Evolutionary conservation across 2,797 vertebrate species (phyloP).

Genomic region (Channallabes apus): DNA sequence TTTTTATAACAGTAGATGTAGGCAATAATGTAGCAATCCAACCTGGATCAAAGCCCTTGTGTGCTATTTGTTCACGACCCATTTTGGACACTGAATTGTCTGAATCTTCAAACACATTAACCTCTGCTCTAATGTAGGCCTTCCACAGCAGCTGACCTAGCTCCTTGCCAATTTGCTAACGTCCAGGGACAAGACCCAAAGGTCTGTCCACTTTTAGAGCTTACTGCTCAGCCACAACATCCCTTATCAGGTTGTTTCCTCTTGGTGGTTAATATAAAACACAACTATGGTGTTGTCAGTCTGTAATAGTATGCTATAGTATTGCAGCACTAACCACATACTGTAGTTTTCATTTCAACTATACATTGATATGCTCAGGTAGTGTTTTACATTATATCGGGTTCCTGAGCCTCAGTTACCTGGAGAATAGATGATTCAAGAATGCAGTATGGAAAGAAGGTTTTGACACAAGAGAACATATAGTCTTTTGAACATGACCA

Average conservation of each 20-base stretch:
- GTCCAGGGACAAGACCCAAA: background rate
- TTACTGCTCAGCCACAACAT: background rate
- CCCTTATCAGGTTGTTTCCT: background rate
- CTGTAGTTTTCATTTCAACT: background rate
- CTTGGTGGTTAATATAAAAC: background rate
- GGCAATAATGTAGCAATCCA: background rate
- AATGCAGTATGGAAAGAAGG: too few species aligned
- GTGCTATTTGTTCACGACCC: background rate
- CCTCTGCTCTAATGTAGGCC: background rate
- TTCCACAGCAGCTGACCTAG: background rate
- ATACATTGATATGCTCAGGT: background rate
- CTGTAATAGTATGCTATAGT: background rate
- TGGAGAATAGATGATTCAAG: background rate
- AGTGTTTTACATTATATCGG: background rate
- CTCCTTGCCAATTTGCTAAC: background rate
- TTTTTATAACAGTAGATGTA: background rate
- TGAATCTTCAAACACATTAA: background rate
- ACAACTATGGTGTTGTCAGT: background rate
- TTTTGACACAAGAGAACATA: too few species aligned
- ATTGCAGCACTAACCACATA: background rate
- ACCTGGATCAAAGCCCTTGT: background rate
- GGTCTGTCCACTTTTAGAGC: background rate
- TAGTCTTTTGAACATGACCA: too few species aligned
- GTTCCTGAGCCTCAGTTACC: background rate
- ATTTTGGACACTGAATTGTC: background rate